Evolutionary conservation across 1,140 invertebrate genomes (phyloP).

Genomic region (Heliothis virescens): DNA sequence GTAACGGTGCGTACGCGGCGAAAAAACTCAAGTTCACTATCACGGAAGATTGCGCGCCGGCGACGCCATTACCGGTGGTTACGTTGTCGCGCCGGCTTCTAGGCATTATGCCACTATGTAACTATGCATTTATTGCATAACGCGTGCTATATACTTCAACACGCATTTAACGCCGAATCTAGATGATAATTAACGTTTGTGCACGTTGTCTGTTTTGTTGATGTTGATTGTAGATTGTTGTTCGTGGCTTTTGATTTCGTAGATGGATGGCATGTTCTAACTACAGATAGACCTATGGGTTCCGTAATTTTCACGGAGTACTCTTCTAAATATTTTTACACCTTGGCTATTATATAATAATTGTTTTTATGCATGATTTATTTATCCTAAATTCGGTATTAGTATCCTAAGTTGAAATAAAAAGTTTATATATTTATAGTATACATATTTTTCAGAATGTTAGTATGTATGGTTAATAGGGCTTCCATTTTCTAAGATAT

Average conservation of each 20-base stretch:
- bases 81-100: constrained; percentile 73
- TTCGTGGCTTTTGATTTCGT: neutral
- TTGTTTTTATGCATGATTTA: no score
- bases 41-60: constrained; percentile 81
- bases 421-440: no score
- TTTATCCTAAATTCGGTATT: no score
- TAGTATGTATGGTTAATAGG: no score
- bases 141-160: constrained; percentile 53
- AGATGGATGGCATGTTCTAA: no score
- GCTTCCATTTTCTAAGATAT: no score
- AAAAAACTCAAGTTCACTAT: constrained; percentile 85
- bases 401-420: no score
- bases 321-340: no score
- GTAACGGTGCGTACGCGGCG: constrained; percentile 78
- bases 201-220: constrained; percentile 8
- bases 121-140: constrained; percentile 74
- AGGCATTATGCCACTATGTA: constrained; percentile 74
- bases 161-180: constrained; percentile 34
- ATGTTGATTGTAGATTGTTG: neutral
- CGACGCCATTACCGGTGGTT: constrained; percentile 76
- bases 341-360: no score
- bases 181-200: constrained; percentile 17
- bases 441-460: no score
- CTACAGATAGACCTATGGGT: no score
- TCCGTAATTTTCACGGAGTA: no score